phyloP scores from a whole-genome alignment of 2,888 invertebrate genomes.

The Minunthozetes semirufus region DNA sequence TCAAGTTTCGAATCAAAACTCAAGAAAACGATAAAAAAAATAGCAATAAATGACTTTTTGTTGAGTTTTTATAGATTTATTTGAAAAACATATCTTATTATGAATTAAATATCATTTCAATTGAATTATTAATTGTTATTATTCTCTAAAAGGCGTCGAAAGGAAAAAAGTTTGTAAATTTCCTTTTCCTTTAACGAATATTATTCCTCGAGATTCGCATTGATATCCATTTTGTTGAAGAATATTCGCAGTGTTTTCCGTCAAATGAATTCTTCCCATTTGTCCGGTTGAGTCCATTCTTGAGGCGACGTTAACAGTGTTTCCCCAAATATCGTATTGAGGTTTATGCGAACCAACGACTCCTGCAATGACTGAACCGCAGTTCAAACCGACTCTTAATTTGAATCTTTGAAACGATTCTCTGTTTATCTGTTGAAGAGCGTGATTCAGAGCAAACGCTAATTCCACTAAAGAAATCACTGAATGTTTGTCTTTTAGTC shows the following conservation, averaged over 20 bases:
- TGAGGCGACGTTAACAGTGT: conserved; percentile 94
- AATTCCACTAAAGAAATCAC: conserved; percentile 87
- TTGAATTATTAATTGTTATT: too few relatives aligned
- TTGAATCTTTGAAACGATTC: conserved; percentile 96
- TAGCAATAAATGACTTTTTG: too few relatives aligned
- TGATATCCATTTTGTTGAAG: conserved; percentile 72
- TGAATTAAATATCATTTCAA: too few relatives aligned
- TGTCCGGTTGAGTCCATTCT: conserved; percentile 94
- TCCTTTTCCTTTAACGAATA: conserved; percentile 88
- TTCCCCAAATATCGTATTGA: conserved; percentile 98
- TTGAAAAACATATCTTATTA: background rate
- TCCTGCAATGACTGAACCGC: conserved; percentile 89
- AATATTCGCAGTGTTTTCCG: conserved; percentile 73
- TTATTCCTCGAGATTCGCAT: conserved; percentile 73
- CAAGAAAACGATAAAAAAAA: too few relatives aligned
- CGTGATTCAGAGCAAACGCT: conserved; percentile 81
- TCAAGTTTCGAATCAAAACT: too few relatives aligned
- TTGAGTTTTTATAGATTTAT: background rate
- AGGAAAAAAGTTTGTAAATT: too few relatives aligned
- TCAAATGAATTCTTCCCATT: conserved; percentile 57
- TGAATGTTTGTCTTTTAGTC: conserved; percentile 51
- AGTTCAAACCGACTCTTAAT: conserved; percentile 78
- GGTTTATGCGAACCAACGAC: conserved; percentile 96
- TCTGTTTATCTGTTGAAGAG: conserved; percentile 86
- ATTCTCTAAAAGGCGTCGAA: too few relatives aligned